These are phyloP conservation scores for Eclectus roratus DNA, from an alignment of 2,113 vertebrate species.

Conservation along the genomic window DNA sequence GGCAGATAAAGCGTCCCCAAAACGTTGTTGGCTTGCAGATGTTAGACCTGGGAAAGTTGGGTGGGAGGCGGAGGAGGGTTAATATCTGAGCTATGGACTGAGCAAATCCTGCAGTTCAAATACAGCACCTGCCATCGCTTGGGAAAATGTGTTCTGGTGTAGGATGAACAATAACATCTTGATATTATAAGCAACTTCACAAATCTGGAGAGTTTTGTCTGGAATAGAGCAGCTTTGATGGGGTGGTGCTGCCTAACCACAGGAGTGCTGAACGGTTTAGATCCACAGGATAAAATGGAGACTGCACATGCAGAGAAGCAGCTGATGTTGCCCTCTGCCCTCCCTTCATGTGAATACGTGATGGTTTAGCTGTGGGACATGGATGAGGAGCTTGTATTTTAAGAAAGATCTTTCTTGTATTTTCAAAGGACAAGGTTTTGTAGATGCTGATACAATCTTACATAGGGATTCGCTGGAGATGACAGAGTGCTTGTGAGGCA, in stretches of 20 bases:
- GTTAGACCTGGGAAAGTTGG: conserved; percentile 7
- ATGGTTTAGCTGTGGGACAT: neutral
- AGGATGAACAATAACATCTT: neutral
- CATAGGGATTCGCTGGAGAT: neutral
- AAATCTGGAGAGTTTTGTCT: neutral
- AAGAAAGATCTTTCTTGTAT: neutral
- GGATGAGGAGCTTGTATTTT: neutral
- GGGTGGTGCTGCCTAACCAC: neutral
- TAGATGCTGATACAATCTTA: neutral
- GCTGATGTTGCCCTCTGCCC: neutral
- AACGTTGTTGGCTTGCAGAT: neutral
- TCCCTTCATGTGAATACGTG: accelerated
- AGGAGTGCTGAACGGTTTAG: neutral
- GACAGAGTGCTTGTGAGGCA: neutral
- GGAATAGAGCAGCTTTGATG: neutral
- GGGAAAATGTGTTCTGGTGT: neutral
- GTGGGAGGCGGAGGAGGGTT: neutral
- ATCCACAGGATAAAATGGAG: neutral
- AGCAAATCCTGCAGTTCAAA: neutral
- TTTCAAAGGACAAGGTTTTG: neutral
- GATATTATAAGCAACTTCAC: neutral
- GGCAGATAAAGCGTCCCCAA: conserved; percentile 36
- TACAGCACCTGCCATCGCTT: neutral
- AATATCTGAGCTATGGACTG: neutral
- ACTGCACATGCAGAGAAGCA: neutral